Evolutionary conservation across 2,113 vertebrate genomes (phyloP), one percentile per base, ranked within the genome.

Genomic region (Eudyptes chrysolophus): DNA sequence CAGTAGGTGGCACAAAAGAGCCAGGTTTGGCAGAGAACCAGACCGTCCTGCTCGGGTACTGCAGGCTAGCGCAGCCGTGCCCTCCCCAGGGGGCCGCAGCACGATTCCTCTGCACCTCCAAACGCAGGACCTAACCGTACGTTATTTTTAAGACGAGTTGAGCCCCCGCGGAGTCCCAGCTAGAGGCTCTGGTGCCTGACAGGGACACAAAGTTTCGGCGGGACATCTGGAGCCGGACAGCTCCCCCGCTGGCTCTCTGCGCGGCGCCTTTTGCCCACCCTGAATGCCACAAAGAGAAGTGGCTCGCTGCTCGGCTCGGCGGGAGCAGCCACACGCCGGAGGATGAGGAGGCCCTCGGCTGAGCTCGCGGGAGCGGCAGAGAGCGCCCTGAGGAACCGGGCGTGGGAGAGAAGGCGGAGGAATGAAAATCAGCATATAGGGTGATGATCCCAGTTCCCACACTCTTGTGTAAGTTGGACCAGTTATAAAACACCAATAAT

Each of bases 1-100:
- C 95, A 38, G 92, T 12, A 90, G 92, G 85, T 83, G 95, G 95
- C 96, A 94, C 74, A 60, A 26, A 61, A 74, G 95, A 52, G 74
- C 18, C 90, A 16, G 44, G 8, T 68, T 46, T 40, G 85, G 69
- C 81, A 42, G 17, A 68, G 44, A 34, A 42, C 40, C 30, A 26
- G 26, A 1, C 36, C n/a, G 1, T 3, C n/a, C 36, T 4, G 46
- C 44, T 3, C 6, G 9, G 1, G 17, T 11, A 3, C 30, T 9
- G n/a, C 38, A 13, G 44, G 5, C 13, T 2, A 2, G 44, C 44
- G 10, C 27, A 42, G 62, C 42, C 54, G 1, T 16, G 52, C 64
- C 17, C 55, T 34, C 14, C 36, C 22, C 38, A 7, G 36, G 2
- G 16, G 32, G 11, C 27, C 3, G 7, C 65, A 32, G 42, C 21